These are phyloP conservation scores for Thaumatotibia leucotreta DNA, from an alignment of 1,140 invertebrate genomes.

Conservation along the genomic window DNA sequence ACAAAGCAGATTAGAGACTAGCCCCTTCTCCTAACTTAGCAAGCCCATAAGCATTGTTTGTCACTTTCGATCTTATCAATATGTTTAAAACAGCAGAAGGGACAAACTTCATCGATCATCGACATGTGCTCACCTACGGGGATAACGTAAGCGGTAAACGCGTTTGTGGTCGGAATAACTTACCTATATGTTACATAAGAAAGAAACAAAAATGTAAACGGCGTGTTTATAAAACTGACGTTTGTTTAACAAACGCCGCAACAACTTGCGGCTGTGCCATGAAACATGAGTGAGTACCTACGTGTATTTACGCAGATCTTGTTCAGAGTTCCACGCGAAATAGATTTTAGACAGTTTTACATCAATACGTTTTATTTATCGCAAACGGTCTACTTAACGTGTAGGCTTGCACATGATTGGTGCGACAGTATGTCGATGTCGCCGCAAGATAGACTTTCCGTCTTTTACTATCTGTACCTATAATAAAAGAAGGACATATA, in stretches of 20 bases:
- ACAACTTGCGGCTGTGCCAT: not conserved
- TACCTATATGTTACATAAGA: not conserved
- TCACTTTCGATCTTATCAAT: no score
- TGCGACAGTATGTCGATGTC: no score
- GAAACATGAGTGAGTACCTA: no score
- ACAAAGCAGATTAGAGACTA: no score
- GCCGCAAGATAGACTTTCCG: not conserved
- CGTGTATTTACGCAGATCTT: not conserved
- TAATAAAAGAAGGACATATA: no score
- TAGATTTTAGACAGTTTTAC: not conserved
- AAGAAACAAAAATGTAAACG: not conserved
- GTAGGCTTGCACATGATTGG: no score
- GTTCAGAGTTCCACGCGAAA: not conserved
- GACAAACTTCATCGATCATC: no score
- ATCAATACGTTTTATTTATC: no score
- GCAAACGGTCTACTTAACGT: no score
- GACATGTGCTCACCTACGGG: not conserved
- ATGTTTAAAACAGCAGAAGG: no score
- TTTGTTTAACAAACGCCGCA: conserved; percentile 1
- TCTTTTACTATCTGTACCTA: not conserved
- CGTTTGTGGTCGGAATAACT: not conserved
- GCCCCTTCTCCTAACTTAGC: no score
- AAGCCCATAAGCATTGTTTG: no score
- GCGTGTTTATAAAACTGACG: not conserved
- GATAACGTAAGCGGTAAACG: not conserved